Base-by-base conservation (phyloP, 2,888 invertebrate genomes). In the Eupithecia pulchellata region DNA sequence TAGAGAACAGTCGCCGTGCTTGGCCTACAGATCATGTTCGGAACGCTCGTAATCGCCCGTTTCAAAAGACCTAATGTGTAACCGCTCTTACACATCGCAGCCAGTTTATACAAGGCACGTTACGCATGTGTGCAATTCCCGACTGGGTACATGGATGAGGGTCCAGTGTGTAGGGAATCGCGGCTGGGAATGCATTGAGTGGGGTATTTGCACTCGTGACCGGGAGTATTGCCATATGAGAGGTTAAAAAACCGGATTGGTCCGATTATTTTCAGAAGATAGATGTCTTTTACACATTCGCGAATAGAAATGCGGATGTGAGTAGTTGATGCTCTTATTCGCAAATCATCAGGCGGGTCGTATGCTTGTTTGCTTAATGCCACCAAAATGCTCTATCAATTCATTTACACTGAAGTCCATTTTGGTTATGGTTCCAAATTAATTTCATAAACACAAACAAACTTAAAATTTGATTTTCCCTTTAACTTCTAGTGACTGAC, bases 151-250 rank as follows among this genome's bases (percentile, higher is more conserved):
- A 52, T 52, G 14, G 13, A 17, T 57, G 57, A 29, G 17, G 57
- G 17, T 29, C 5, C 17, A 29, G 27, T 29, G 20, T 29, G 29
- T 29, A 29, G 29, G 64, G 32, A 39, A 14, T 32, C 17, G 66
- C 17, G 42, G 57, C 62, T 66, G 66, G 58, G 70, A 71, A 64
- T 34, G 55, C 57, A 27, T 17, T 57, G 57, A 55, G 58, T 30
- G 55, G 47, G 47, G 47, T 52, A 52, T 25, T 66, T 72, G 69
- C 71, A 75, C 63, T 71, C 36, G 32, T 64, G 36, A 65, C 20
- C 52, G 29, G 57, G 5, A 57, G 29, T 1, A 11, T 29, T 29
- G 57, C 29, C 8, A 6, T 29, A 17, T 13, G 47, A 47, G 47
- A 20, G 20, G 47, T 47, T 20, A 47, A 13, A 52, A 52, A 25